phyloP scores from a whole-genome alignment of 2,113 vertebrate species.

The Vidua chalybeata region DNA sequence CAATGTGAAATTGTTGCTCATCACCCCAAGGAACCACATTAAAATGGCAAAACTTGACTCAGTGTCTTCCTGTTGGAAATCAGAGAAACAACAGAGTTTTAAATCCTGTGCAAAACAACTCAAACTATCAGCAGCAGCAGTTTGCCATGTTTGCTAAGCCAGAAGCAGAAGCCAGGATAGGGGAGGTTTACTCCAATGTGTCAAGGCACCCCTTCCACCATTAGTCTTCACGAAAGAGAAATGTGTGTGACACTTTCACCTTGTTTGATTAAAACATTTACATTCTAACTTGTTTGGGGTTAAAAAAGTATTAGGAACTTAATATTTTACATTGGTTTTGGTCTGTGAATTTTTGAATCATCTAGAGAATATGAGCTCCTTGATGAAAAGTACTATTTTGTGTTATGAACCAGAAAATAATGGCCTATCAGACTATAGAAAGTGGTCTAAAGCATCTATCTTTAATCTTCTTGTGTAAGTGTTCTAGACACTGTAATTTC shows the following conservation, averaged over 20 bases:
- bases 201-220: neutral
- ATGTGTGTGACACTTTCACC: neutral
- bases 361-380: constrained; percentile 76
- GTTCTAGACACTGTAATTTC: constrained; percentile 73
- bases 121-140: neutral
- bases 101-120: neutral
- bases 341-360: constrained; percentile 81
- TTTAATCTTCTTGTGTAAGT: constrained; percentile 77
- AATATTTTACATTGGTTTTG: constrained; percentile 79
- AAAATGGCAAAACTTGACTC: neutral
- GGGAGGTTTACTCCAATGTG: neutral
- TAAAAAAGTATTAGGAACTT: constrained; percentile 61
- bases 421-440: constrained; percentile 73
- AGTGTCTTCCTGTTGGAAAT: neutral
- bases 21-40: neutral
- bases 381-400: constrained; percentile 76
- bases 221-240: neutral
- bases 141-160: neutral
- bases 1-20: neutral
- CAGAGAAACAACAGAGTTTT: neutral
- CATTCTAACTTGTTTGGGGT: constrained; percentile 49
- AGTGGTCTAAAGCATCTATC: constrained; percentile 77
- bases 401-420: constrained; percentile 83
- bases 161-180: neutral
- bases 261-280: constrained; percentile 35